These are phyloP conservation scores for Aselliscus stoliczkanus DNA, from an alignment of 2,797 vertebrate genomes.

Conservation along the genomic window DNA sequence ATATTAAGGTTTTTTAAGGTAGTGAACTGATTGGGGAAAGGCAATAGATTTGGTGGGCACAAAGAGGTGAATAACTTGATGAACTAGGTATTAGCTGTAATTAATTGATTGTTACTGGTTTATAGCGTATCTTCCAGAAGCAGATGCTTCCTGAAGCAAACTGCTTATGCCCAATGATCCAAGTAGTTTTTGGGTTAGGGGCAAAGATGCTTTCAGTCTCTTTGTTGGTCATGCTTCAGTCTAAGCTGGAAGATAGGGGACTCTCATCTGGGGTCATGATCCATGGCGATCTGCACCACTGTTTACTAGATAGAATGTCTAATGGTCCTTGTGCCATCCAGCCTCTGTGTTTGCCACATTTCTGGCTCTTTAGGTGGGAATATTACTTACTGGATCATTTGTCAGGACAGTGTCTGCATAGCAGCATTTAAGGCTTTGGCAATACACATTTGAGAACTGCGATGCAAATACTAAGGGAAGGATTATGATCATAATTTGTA, in stretches of 20 bases:
- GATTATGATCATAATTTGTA: not conserved
- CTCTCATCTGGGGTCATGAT: not conserved
- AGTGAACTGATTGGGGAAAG: not conserved
- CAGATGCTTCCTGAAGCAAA: not conserved
- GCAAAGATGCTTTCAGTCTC: not conserved
- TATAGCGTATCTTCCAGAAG: not conserved
- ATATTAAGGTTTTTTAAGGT: not conserved
- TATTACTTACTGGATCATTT: not conserved
- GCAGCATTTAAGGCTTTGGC: not conserved
- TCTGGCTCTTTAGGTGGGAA: not conserved
- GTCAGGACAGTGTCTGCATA: not conserved
- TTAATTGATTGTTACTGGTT: not conserved
- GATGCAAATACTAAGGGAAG: not conserved
- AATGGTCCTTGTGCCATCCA: not conserved
- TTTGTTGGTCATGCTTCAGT: not conserved
- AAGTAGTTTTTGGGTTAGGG: not conserved
- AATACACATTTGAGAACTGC: not conserved
- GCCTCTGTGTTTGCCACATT: not conserved
- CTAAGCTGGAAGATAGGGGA: not conserved
- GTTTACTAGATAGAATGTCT: not conserved
- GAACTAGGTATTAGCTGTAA: not conserved
- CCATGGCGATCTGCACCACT: not conserved
- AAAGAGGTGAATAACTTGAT: not conserved
- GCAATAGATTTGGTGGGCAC: not conserved
- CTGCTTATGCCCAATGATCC: not conserved